These are phyloP conservation scores for Choloepus didactylus DNA, from an alignment of 2,797 vertebrate species.

Conservation along the genomic window DNA sequence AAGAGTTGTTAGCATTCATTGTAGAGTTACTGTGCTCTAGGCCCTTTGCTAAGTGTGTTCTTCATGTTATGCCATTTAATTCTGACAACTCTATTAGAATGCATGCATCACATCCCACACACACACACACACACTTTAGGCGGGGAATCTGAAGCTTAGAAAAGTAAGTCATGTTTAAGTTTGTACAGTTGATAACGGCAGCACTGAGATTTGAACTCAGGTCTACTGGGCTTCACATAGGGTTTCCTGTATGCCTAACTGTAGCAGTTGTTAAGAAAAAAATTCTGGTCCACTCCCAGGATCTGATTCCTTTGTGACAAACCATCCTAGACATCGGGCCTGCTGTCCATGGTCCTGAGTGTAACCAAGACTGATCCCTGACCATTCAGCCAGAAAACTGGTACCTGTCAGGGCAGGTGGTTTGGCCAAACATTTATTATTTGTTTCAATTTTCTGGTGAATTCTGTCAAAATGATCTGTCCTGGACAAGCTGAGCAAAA, in stretches of 20 bases:
- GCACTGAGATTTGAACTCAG: background rate
- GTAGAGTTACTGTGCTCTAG: background rate
- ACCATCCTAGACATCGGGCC: background rate
- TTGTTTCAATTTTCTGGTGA: background rate
- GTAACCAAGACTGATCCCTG: background rate
- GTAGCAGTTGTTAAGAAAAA: background rate
- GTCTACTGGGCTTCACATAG: background rate
- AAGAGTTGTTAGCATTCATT: background rate
- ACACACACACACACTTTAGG: background rate
- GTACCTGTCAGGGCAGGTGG: background rate
- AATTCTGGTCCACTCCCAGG: background rate
- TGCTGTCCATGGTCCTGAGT: background rate
- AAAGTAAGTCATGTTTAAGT: background rate
- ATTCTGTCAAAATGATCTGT: background rate
- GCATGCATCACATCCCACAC: background rate
- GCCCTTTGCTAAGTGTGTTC: slow-evolving; percentile 1
- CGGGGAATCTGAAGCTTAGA: background rate
- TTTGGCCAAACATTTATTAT: background rate
- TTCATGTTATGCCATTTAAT: slow-evolving; percentile 6
- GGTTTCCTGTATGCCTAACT: background rate
- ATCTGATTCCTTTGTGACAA: background rate
- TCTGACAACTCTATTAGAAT: background rate
- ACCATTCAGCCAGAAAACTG: background rate
- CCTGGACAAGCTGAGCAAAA: background rate
- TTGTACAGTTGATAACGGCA: background rate